Conservation (phyloP, 2,797 vertebrate genomes). For the Vipera latastei region DNA sequence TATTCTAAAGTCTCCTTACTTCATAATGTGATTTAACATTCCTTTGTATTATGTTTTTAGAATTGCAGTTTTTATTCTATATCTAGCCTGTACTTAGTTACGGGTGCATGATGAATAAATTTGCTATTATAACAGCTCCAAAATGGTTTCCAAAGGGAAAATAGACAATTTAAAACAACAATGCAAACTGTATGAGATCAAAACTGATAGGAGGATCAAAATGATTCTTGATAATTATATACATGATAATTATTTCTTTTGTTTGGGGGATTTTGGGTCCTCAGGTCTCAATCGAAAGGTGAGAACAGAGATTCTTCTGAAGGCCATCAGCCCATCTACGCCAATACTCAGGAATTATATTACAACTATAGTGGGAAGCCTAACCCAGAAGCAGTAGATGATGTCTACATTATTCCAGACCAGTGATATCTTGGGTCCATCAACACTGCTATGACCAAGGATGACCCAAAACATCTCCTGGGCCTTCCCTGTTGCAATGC, state of each 20-base stretch:
- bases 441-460: neutral
- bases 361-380: neutral
- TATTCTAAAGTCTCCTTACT: neutral
- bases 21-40: neutral
- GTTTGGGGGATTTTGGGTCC: neutral
- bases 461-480: too few relatives aligned
- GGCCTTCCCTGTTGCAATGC: neutral
- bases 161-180: neutral
- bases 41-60: neutral
- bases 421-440: conserved; percentile 11
- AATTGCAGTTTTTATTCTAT: neutral
- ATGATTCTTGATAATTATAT: too few relatives aligned
- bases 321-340: conserved; percentile 65
- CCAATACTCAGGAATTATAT: conserved; percentile 51
- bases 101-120: neutral
- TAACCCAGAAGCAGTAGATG: neutral
- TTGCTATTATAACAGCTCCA: neutral
- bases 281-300: neutral
- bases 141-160: neutral
- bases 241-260: neutral
- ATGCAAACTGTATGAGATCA: neutral
- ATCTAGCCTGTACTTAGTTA: neutral
- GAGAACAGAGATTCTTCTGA: rapidly evolving
- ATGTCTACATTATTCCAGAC: conserved; percentile 44
- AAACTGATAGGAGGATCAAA: neutral